Percentiles rank a stretch among this genome's conserved stretches.
phyloP scores from a whole-genome alignment of 1,140 invertebrate genomes.

The Lethrus apterus region DNA sequence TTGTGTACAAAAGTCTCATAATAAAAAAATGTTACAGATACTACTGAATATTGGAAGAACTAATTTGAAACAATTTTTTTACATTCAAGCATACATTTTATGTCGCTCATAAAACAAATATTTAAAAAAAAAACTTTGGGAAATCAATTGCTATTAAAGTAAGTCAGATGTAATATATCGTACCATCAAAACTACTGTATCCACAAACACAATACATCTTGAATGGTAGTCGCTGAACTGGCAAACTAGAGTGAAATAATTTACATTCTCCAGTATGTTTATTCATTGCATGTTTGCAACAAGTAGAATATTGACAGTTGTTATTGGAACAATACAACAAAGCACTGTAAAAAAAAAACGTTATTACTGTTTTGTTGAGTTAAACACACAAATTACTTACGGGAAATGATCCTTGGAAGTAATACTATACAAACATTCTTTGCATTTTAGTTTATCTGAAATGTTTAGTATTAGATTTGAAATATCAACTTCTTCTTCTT shows the following conservation, averaged over 20 bases:
- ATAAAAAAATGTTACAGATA: conserved; percentile 10
- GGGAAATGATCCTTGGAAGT: conserved; percentile 58
- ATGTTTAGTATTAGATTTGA: conserved; percentile 27
- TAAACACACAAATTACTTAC: conserved; percentile 44
- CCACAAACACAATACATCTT: conserved; percentile 68
- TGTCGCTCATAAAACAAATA: too few relatives aligned
- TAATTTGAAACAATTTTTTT: too few relatives aligned
- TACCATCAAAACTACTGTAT: conserved; percentile 55
- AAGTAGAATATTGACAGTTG: conserved; percentile 66
- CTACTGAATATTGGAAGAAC: too few relatives aligned
- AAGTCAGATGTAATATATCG: conserved; percentile 37
- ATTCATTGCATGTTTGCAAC: conserved; percentile 66
- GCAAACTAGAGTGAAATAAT: conserved; percentile 46
- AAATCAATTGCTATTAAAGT: too few relatives aligned
- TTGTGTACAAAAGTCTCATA: conserved; percentile 1
- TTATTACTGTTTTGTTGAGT: conserved; percentile 3
- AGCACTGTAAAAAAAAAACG: conserved; percentile 46
- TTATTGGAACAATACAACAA: conserved; percentile 56
- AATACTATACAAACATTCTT: conserved; percentile 63
- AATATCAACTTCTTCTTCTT: conserved; percentile 36
- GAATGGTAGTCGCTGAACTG: conserved; percentile 47
- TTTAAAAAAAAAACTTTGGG: too few relatives aligned
- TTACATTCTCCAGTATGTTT: conserved; percentile 59
- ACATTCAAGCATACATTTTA: too few relatives aligned
- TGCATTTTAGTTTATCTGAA: conserved; percentile 50